Evolutionary conservation across 2,113 vertebrate genomes (phyloP).

Genomic region (Ctenomys sociabilis): DNA sequence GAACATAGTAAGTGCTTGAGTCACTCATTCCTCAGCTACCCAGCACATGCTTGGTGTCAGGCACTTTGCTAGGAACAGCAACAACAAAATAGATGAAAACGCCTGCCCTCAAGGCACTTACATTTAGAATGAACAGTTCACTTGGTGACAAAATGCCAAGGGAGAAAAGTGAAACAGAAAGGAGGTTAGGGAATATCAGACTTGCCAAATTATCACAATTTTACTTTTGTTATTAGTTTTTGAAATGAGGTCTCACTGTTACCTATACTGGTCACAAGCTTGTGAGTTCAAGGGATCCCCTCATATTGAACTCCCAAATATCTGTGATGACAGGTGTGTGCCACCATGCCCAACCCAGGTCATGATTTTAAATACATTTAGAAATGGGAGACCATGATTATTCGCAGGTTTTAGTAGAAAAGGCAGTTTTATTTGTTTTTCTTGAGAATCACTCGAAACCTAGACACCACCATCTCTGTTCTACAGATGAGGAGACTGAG

Average conservation of each 20-base stretch:
- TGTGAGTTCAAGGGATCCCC: background rate
- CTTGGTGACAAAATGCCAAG: background rate
- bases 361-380: slow-evolving; percentile 15
- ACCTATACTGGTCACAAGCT: background rate
- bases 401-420: slow-evolving; percentile 37
- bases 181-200: background rate
- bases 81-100: slow-evolving; percentile 30
- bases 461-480: slow-evolving; percentile 1
- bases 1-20: background rate
- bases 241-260: background rate
- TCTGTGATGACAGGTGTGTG: too few species aligned
- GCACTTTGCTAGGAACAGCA: slow-evolving; percentile 1
- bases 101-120: slow-evolving; percentile 7
- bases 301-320: background rate
- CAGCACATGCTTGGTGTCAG: background rate
- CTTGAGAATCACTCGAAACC: background rate
- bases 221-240: background rate
- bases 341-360: background rate
- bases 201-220: background rate
- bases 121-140: background rate
- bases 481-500: background rate
- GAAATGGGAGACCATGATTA: background rate
- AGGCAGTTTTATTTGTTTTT: slow-evolving; percentile 7
- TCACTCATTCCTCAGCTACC: background rate
- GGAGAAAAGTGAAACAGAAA: slow-evolving; percentile 48